These are phyloP conservation scores for Leucoptera coffeella DNA, from an alignment of 2,888 invertebrate species.

Conservation along the genomic window DNA sequence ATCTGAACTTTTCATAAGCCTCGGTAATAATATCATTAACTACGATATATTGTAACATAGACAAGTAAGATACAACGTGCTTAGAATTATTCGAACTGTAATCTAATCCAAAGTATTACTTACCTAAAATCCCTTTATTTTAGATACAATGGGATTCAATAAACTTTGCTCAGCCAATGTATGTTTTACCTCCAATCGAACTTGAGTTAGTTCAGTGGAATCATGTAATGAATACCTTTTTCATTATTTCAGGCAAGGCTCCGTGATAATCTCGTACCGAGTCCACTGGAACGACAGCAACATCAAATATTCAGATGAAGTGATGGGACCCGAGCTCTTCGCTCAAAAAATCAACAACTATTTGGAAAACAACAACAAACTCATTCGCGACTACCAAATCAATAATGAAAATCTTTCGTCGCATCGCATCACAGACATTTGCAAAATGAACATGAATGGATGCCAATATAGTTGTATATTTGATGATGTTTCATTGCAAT, in stretches of 20 bases:
- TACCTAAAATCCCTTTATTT: too few relatives aligned
- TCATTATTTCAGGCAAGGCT: constrained; percentile 53
- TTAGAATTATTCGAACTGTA: too few relatives aligned
- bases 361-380: constrained; percentile 40
- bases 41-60: too few relatives aligned
- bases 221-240: too few relatives aligned
- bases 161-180: too few relatives aligned
- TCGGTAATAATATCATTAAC: too few relatives aligned
- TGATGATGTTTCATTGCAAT: constrained; percentile 55
- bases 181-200: too few relatives aligned
- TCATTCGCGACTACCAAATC: constrained; percentile 46
- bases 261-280: constrained; percentile 59
- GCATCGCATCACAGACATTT: constrained; percentile 55
- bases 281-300: constrained; percentile 52
- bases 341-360: constrained; percentile 39
- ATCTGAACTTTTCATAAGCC: too few relatives aligned
- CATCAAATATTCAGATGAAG: constrained; percentile 23
- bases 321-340: constrained; percentile 39
- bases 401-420: constrained; percentile 28
- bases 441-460: constrained; percentile 57
- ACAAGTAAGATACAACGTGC: too few relatives aligned
- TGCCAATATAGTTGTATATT: constrained; percentile 66
- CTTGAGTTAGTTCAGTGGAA: too few relatives aligned
- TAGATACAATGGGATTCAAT: too few relatives aligned
- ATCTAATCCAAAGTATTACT: too few relatives aligned